Conservation (phyloP, 2,888 invertebrate genomes). For the Eupithecia subumbrata region DNA sequence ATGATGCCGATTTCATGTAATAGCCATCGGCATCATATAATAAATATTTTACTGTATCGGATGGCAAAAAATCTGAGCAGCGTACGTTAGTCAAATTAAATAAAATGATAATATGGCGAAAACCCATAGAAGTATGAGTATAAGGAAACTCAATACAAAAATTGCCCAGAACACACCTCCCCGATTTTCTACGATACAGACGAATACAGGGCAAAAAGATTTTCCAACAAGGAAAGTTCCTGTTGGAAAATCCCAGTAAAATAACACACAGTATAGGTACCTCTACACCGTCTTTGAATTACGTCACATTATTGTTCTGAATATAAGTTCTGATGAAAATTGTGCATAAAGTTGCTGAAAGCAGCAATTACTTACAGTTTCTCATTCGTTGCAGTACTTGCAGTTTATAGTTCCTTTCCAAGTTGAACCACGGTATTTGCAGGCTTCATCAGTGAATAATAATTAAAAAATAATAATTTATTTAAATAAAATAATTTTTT, state of each 20-base stretch:
- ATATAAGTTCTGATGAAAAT: slow-evolving; percentile 23
- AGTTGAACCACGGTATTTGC: slow-evolving; percentile 33
- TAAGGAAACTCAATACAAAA: no score
- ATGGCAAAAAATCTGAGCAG: neutral
- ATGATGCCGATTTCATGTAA: no score
- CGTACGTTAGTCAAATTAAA: neutral
- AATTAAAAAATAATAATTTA: no score
- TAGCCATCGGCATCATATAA: no score
- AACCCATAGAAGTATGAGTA: neutral
- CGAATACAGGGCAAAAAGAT: neutral
- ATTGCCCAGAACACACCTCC: no score
- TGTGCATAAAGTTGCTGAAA: slow-evolving; percentile 27
- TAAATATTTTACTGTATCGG: no score
- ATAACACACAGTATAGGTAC: neutral
- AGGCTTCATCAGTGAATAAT: slow-evolving; percentile 15
- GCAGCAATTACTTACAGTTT: slow-evolving; percentile 34
- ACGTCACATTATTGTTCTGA: slow-evolving; percentile 11
- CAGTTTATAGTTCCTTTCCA: slow-evolving; percentile 34
- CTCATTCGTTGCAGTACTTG: slow-evolving; percentile 26
- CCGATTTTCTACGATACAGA: neutral
- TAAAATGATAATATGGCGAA: neutral
- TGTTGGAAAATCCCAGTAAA: neutral
- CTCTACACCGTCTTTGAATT: neutral
- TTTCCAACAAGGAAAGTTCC: neutral
- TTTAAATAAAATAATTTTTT: no score